Evolutionary conservation across 2,888 invertebrate genomes (phyloP).

Genomic region (Orchesellides sinensis): DNA sequence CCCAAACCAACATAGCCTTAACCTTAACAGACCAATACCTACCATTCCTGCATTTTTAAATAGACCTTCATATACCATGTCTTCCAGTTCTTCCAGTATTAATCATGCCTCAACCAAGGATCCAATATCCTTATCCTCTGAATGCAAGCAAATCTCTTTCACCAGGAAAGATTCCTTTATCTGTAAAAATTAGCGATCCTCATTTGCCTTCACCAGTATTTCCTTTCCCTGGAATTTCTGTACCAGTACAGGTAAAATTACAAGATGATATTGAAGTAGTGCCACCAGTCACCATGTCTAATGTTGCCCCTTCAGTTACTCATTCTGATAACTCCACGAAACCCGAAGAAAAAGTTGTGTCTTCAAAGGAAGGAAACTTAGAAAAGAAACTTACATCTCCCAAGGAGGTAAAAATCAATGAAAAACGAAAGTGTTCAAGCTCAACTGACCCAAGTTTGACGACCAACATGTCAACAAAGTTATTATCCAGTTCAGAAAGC

Average conservation of each 20-base stretch:
- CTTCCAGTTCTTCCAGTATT: background rate
- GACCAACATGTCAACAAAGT: background rate
- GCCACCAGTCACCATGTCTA: too few relatives aligned
- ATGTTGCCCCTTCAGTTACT: too few relatives aligned
- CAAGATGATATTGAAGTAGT: constrained; percentile 46
- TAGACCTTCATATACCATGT: background rate
- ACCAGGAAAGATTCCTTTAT: constrained; percentile 36
- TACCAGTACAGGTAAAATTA: constrained; percentile 69
- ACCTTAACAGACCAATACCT: constrained; percentile 53
- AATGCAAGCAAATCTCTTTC: background rate
- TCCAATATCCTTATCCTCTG: background rate
- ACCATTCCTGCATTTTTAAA: constrained; percentile 55
- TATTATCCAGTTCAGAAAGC: background rate
- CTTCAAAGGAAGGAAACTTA: background rate
- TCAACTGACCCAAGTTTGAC: background rate
- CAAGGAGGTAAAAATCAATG: constrained; percentile 34
- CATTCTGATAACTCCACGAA: too few relatives aligned
- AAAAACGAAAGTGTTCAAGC: constrained; percentile 5
- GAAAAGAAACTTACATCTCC: background rate
- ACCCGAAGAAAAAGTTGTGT: constrained; percentile 35
- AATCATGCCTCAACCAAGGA: constrained; percentile 19
- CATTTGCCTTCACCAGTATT: constrained; percentile 56
- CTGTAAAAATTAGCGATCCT: constrained; percentile 37
- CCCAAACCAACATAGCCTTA: constrained; percentile 14
- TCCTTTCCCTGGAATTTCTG: constrained; percentile 69